These are phyloP conservation scores for Centruroides vittatus DNA, from an alignment of 1,140 invertebrate species.

Conservation along the genomic window DNA sequence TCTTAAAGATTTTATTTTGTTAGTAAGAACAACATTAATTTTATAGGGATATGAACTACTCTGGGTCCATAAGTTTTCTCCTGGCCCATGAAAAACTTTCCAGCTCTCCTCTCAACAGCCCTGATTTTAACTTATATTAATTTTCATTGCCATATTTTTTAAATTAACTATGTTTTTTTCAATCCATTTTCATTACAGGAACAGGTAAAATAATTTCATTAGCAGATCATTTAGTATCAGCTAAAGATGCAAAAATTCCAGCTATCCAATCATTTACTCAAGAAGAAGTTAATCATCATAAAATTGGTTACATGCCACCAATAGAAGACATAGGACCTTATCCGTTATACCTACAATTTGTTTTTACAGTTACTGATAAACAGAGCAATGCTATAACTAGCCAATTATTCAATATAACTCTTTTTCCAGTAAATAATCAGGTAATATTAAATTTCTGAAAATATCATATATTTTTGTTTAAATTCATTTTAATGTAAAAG, in stretches of 20 bases:
- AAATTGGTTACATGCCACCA: conserved; percentile 11
- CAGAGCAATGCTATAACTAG: conserved; percentile 6
- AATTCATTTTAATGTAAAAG: no score
- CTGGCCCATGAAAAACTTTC: no score
- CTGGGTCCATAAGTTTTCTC: no score
- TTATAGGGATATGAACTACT: no score
- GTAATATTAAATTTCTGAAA: background rate
- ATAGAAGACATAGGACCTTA: conserved; percentile 11
- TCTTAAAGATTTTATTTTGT: no score
- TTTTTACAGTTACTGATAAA: conserved; percentile 10
- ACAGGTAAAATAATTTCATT: conserved; percentile 11
- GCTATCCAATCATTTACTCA: conserved; percentile 6
- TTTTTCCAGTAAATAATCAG: conserved; percentile 14
- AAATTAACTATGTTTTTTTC: background rate
- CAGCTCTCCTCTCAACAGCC: no score
- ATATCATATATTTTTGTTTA: no score
- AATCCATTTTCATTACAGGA: conserved; percentile 2
- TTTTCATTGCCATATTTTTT: background rate
- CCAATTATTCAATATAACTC: conserved; percentile 13
- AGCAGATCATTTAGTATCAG: background rate
- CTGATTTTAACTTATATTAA: no score
- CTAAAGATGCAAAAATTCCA: background rate
- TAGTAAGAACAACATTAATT: no score
- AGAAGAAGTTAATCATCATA: conserved; percentile 13
- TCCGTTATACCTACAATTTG: conserved; percentile 12